Conservation (phyloP, 2,888 invertebrate species). For the Dorcus hopei region DNA sequence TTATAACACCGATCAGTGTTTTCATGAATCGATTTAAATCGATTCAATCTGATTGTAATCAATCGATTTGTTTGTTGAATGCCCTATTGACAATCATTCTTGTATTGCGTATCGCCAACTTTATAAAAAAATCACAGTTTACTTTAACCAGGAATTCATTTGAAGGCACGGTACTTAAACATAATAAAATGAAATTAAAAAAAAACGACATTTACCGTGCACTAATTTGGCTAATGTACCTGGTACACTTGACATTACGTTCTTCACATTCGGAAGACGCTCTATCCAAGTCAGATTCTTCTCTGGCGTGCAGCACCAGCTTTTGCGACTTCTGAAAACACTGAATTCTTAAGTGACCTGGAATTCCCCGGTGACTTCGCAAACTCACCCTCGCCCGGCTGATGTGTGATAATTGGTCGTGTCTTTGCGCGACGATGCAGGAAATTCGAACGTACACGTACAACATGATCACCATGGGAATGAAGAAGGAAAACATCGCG, state of each 20-base stretch:
- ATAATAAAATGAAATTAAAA: slow-evolving; percentile 17
- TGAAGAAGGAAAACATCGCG: slow-evolving; percentile 93
- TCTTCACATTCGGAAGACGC: slow-evolving; percentile 49
- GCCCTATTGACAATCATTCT: too few relatives aligned
- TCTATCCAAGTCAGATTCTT: slow-evolving; percentile 48
- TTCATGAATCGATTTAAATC: too few relatives aligned
- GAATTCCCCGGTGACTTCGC: not conserved
- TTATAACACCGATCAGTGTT: too few relatives aligned
- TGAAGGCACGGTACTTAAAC: not conserved
- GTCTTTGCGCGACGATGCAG: slow-evolving; percentile 76
- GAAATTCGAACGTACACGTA: slow-evolving; percentile 90
- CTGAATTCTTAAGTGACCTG: not conserved
- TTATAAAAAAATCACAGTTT: too few relatives aligned
- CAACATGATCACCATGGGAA: slow-evolving; percentile 93
- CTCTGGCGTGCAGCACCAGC: slow-evolving; percentile 40
- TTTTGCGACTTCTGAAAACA: slow-evolving; percentile 44
- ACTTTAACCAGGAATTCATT: not conserved
- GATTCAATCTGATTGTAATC: too few relatives aligned
- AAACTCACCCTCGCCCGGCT: slow-evolving; percentile 48
- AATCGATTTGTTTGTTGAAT: too few relatives aligned
- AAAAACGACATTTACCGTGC: slow-evolving; percentile 34
- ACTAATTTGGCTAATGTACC: slow-evolving; percentile 39
- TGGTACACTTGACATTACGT: slow-evolving; percentile 41
- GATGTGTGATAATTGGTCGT: slow-evolving; percentile 69
- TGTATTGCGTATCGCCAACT: too few relatives aligned